Evolutionary conservation across 2,797 vertebrate species (phyloP), one percentile per base, ranked within the genome.

Genomic region (Cygnus olor): DNA sequence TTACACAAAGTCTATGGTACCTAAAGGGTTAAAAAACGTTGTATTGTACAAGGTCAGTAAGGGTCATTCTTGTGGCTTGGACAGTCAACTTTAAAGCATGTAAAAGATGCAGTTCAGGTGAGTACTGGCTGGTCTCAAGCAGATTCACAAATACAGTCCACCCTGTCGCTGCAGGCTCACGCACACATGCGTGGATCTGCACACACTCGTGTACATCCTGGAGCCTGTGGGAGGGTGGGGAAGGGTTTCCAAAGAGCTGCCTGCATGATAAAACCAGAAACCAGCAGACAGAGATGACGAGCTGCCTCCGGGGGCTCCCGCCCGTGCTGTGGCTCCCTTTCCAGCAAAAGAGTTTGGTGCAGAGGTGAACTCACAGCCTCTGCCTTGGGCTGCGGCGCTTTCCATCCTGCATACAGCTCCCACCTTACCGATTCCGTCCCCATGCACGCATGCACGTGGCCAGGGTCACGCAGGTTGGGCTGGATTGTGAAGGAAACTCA

Each of bases 61-160:
- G 98, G 97, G 97, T 98, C 97, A 97, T 95, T 96, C 98, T 98
- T 97, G 97, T 98, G 97, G 97, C 98, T 97, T 97, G 98, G 98
- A 98, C 95, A 97, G 98, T 98, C 98, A 97, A 97, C 96, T 96
- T 95, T 96, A 97, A 97, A 96, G 96, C 94, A 89, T 89, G 96
- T 96, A 96, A 90, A 93, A 96, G 94, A 76, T 97, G 95, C 97
- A 93, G 86, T 63, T 61, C 97, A 99, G 99, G 99, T 99, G 99
- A 99, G 99, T 99, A 98, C 98, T 91, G 96, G 92, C 97, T 97
- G 96, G 96, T 97, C 97, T 98, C 96, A 91, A 98, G 98, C 94
- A 32, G 84, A 96, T 98, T 98, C 97, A 98, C 97, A 97, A 95
- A 98, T 86, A 97, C 98, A 98, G 97, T 97, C 98, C 98, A 99